These are phyloP conservation scores for Mimachlamys varia DNA, from an alignment of 2,888 invertebrate species.

Conservation along the genomic window DNA sequence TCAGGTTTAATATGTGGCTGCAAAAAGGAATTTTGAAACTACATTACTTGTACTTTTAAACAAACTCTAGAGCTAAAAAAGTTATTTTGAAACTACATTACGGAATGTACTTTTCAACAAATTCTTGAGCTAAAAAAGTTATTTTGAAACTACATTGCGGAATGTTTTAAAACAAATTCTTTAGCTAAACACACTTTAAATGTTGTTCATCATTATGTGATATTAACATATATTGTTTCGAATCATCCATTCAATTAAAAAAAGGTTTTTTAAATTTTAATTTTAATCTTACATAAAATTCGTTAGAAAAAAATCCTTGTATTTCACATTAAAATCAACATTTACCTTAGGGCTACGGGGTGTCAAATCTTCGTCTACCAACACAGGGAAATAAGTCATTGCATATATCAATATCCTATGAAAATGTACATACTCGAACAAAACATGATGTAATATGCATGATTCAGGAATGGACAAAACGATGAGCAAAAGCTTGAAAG, in stretches of 20 bases:
- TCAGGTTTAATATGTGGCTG: background rate
- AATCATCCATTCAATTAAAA: background rate
- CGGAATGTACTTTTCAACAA: background rate
- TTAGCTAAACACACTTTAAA: no score
- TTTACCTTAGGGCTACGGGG: conserved; percentile 28
- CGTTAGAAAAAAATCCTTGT: background rate
- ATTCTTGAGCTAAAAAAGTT: background rate
- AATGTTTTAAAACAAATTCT: background rate
- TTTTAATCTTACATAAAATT: background rate
- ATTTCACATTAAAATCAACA: background rate
- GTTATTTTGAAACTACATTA: background rate
- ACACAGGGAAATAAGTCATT: background rate
- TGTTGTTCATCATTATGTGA: background rate
- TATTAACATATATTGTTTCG: background rate
- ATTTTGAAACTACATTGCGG: background rate
- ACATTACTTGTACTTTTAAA: background rate
- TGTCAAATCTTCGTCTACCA: background rate
- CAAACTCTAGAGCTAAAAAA: background rate
- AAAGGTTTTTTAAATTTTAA: background rate
- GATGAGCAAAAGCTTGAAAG: conserved; percentile 8
- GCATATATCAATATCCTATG: background rate
- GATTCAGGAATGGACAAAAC: background rate
- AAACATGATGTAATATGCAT: background rate
- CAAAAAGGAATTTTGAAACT: background rate
- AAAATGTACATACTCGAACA: background rate